Base-by-base conservation (phyloP, 2,888 invertebrate genomes). In the Apamea sordens region DNA sequence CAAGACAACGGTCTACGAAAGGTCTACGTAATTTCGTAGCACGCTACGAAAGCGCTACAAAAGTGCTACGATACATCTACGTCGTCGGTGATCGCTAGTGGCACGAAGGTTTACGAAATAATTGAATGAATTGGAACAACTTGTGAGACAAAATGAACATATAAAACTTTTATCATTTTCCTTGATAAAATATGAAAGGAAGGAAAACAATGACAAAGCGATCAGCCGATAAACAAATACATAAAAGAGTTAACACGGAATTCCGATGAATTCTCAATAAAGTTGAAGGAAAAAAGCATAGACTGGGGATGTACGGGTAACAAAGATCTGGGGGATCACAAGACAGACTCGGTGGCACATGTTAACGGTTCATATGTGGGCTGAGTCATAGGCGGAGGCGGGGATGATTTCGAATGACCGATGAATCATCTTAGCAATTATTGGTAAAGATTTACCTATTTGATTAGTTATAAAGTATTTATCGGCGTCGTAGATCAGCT, bases 271-370 rank as follows among this genome's bases (percentile, higher is more conserved):
- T 93, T 92, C 90, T 88, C 91, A 92, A 93, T 93, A 92, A 93
- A 94, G 93, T 95, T 93, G 92, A 93, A 93, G 94, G 93, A 93
- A 93, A 93, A 92, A 89, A 59, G 36, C n/a, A 65, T 88, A 91
- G 87, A 84, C 92, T 89, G 88, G 86, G 90, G 94, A 94, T 94
- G 93, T 95, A 94, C 91, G 92, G 92, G 92, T 93, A 93, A 93
- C 93, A 94, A 93, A 94, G 94, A 95, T 95, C 93, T 93, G 90
- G 92, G 86, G 92, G 94, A 93, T 94, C 92, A 91, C 89, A 89
- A 90, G 91, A 84, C 85, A 78, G 87, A 93, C 89, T 92, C 87
- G 89, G 84, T 88, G 90, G 91, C 91, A 93, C 94, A 94, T 91
- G 92, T 91, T 92, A 90, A 92, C 90, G 91, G 85, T 89, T 92